Evolutionary conservation across 2,797 vertebrate species (phyloP), one percentile per base, ranked within the genome.

Genomic region (Sphaeramia orbicularis): DNA sequence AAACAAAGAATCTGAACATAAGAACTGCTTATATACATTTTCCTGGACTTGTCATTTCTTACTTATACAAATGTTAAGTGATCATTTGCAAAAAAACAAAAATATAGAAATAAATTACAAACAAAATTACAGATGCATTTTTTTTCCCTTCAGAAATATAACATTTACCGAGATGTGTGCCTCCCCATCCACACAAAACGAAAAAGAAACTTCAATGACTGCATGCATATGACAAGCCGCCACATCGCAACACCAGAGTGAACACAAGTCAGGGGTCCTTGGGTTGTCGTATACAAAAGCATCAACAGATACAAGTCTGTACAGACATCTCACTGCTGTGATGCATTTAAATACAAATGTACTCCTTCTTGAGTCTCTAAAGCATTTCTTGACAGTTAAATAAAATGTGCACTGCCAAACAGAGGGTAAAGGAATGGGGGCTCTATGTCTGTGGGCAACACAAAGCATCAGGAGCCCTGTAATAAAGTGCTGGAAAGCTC

Each of bases 31-130:
- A 88, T 91, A 86, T 86, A 91, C 89, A 92, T 78, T 78, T 89
- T 90, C 92, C 93, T 92, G 93, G 95, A 91, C 92, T 95, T 94
- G 94, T 95, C 94, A 93, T 92, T 91, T 96, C 93, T 95, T 94
- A 94, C 92, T 92, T 93, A 94, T 96, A 97, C 93, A 98, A 98
- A 97, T 93, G 93, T 95, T 35, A 93, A 93, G 95, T 95, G 95
- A 95, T 93, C 90, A 94, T 94, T 94, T 85, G 78, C 75, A 80
- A 89, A 90, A 90, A 89, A 81, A 21, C 64, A 62, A 82, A 86
- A 71, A 89, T 70, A 83, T 80, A 91, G 70, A 92, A 91, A 90
- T 81, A 90, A 92, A 89, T 90, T 89, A 91, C 59, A 86, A 88
- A 91, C 24, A 77, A 85, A 92, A 83, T 78, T 89, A 82, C 76